Conservation (phyloP, 2,113 vertebrate genomes). For the Chrysochloris asiatica region DNA sequence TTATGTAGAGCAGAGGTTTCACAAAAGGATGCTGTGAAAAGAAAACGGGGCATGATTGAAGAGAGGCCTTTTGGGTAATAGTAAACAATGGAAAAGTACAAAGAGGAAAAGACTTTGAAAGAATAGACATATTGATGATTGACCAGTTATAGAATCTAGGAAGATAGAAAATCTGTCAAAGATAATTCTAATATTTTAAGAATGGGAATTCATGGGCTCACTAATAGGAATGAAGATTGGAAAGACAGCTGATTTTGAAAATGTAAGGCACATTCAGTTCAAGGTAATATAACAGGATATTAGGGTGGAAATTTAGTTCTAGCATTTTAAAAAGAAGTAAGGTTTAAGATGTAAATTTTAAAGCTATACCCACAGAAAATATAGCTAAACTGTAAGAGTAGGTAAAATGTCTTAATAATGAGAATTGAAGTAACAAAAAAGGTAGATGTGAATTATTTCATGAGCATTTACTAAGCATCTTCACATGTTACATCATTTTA, state of each 20-base stretch:
- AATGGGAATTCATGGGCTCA: background rate
- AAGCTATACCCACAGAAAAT: background rate
- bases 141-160: background rate
- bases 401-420: constrained; percentile 10
- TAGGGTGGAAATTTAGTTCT: constrained; percentile 26
- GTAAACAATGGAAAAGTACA: background rate
- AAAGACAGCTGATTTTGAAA: constrained; percentile 26
- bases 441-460: background rate
- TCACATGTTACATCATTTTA: constrained; percentile 2
- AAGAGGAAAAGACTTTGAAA: constrained; percentile 37
- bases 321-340: constrained; percentile 20
- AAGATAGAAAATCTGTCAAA: background rate
- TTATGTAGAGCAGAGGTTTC: constrained; percentile 2
- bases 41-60: background rate
- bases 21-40: background rate
- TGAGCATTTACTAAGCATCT: background rate
- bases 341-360: background rate
- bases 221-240: background rate
- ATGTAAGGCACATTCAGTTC: background rate
- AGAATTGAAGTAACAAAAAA: constrained; percentile 39
- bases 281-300: background rate
- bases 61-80: background rate
- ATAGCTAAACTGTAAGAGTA: constrained; percentile 5
- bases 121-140: background rate
- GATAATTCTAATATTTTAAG: constrained; percentile 27